These are phyloP conservation scores for Aradus depressus DNA, from an alignment of 2,888 invertebrate genomes.

Conservation along the genomic window DNA sequence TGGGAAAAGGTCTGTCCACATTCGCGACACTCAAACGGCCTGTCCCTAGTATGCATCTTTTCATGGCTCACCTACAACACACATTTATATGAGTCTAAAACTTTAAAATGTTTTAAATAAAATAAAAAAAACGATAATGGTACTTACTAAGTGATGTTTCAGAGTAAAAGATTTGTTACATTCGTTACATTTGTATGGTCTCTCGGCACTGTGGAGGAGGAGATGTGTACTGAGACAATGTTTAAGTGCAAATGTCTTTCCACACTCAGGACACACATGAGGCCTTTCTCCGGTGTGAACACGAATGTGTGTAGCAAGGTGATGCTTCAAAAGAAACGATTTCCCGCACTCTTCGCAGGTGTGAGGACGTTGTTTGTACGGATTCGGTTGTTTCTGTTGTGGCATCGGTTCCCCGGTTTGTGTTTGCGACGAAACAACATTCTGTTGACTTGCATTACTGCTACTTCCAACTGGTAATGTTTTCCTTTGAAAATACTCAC, in stretches of 20 bases:
- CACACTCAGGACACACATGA: constrained; percentile 35
- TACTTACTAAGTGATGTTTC: constrained; percentile 57
- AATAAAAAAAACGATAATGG: neutral
- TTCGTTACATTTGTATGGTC: constrained; percentile 72
- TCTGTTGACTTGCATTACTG: constrained; percentile 8
- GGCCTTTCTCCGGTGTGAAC: constrained; percentile 51
- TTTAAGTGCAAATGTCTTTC: constrained; percentile 35
- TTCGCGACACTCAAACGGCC: constrained; percentile 71
- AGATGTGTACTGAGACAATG: constrained; percentile 57
- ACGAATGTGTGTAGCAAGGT: constrained; percentile 60
- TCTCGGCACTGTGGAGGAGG: constrained; percentile 64
- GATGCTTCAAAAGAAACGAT: constrained; percentile 34
- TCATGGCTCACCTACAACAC: constrained; percentile 56
- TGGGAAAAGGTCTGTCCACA: constrained; percentile 72
- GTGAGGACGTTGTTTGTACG: constrained; percentile 33
- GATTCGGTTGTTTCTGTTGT: neutral
- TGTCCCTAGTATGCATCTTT: constrained; percentile 67
- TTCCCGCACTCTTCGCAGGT: constrained; percentile 34
- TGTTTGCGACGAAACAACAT: constrained; percentile 9
- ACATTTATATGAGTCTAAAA: neutral
- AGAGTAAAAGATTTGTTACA: constrained; percentile 78
- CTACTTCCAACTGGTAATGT: constrained; percentile 23
- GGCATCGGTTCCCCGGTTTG: constrained; percentile 6
- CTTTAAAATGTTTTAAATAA: neutral
- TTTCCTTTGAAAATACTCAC: constrained; percentile 32